Evolutionary conservation across 2,888 invertebrate genomes (phyloP).

Genomic region (Lithophane socia): DNA sequence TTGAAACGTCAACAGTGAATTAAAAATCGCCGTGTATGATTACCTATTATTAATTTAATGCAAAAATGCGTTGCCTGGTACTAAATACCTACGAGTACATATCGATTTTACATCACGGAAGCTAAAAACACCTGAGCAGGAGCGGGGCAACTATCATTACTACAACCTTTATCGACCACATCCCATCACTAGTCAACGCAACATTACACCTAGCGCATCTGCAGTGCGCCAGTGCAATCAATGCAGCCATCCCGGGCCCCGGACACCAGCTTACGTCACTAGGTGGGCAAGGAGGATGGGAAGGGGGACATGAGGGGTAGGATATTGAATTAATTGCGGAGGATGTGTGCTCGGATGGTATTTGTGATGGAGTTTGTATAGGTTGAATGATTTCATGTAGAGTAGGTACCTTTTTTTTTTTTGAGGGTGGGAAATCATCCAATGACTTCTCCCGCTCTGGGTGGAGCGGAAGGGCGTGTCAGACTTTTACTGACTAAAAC

Average conservation of each 20-base stretch:
- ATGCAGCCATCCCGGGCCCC: conserved; percentile 66
- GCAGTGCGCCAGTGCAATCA: conserved; percentile 72
- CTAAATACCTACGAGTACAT: too few species aligned
- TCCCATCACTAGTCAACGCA: conserved; percentile 51
- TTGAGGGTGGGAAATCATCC: too few species aligned
- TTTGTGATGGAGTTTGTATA: conserved; percentile 4
- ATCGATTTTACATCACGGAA: too few species aligned
- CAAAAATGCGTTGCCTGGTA: too few species aligned
- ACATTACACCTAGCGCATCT: conserved; percentile 66
- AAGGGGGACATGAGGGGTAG: background rate
- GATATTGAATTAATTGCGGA: conserved; percentile 20
- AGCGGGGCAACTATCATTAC: conserved; percentile 27
- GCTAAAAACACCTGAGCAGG: too few species aligned
- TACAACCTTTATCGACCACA: rapidly evolving
- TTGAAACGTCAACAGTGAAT: too few species aligned
- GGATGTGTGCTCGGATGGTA: background rate
- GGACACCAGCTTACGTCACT: conserved; percentile 40
- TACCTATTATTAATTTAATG: too few species aligned
- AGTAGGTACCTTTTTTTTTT: too few species aligned
- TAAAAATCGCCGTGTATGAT: too few species aligned
- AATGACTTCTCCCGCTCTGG: too few species aligned
- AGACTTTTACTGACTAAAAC: too few species aligned
- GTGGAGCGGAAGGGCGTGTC: too few species aligned
- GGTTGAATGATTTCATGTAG: background rate
- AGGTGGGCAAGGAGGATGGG: conserved; percentile 4